Percentiles rank a stretch among this genome's conserved stretches.
These are phyloP conservation scores for Phthorimaea operculella DNA, from an alignment of 1,140 invertebrate species.

Conservation along the genomic window DNA sequence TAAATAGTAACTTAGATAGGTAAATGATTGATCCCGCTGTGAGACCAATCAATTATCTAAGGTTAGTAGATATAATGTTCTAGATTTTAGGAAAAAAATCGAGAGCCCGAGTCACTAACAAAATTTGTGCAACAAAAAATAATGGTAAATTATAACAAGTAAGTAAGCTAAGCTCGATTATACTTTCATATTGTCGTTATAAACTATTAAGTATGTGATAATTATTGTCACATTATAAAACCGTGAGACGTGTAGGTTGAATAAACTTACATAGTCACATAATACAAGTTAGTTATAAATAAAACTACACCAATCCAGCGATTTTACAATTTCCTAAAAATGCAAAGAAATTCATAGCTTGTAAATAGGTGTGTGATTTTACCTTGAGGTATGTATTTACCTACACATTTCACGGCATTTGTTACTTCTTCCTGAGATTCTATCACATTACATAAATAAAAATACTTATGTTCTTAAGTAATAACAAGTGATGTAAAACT, in stretches of 20 bases:
- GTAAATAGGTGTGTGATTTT: no score
- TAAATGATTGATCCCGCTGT: no score
- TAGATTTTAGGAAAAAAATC: no score
- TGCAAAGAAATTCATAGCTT: not conserved
- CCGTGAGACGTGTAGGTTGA: conserved; percentile 26
- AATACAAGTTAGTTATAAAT: no score
- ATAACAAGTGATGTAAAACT: conserved; percentile 6
- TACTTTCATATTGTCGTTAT: conserved; percentile 48
- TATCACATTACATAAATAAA: not conserved
- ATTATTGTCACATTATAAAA: conserved; percentile 56
- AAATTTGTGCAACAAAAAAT: conserved; percentile 13
- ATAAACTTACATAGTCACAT: no score
- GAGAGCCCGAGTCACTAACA: not conserved
- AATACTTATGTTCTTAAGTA: conserved; percentile 3
- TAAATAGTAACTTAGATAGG: no score
- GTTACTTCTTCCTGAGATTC: not conserved
- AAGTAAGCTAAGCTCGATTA: conserved; percentile 50
- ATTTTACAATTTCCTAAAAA: not conserved
- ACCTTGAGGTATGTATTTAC: no score
- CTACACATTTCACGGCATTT: not conserved
- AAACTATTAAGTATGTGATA: conserved; percentile 47
- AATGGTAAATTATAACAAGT: conserved; percentile 16
- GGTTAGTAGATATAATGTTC: no score
- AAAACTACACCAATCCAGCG: no score
- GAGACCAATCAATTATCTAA: no score